Conservation (phyloP, 2,888 invertebrate genomes). For the Eulithis testata region DNA sequence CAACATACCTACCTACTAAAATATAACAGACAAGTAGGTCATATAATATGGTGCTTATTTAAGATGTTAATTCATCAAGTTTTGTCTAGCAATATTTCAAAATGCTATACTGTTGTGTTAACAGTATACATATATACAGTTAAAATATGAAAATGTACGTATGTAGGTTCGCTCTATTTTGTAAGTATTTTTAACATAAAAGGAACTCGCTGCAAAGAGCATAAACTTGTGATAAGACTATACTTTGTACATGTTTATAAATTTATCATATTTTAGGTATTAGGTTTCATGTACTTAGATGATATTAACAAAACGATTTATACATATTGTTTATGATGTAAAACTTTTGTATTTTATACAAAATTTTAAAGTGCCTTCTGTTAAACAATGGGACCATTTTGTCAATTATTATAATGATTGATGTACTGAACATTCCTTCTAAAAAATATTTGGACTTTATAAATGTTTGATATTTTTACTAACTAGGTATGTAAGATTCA, state of each 20-base stretch:
- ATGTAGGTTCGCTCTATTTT: slow-evolving; percentile 10
- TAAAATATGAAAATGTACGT: slow-evolving; percentile 6
- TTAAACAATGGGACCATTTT: slow-evolving; percentile 68
- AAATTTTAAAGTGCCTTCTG: slow-evolving; percentile 68
- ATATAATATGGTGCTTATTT: slow-evolving; percentile 24
- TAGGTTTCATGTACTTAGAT: slow-evolving; percentile 32
- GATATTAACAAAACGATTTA: slow-evolving; percentile 28
- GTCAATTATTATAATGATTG: slow-evolving; percentile 67
- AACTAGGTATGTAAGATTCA: slow-evolving; percentile 50
- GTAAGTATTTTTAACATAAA: slow-evolving; percentile 9
- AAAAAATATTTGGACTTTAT: slow-evolving; percentile 65
- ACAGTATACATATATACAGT: not conserved
- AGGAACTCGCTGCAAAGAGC: slow-evolving; percentile 51
- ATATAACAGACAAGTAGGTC: slow-evolving; percentile 6
- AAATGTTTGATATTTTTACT: slow-evolving; percentile 66
- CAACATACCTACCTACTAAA: not conserved
- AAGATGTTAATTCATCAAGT: slow-evolving; percentile 2
- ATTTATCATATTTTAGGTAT: slow-evolving; percentile 25
- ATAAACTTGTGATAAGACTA: slow-evolving; percentile 64
- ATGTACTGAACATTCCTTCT: slow-evolving; percentile 80
- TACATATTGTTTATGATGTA: slow-evolving; percentile 34
- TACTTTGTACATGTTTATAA: slow-evolving; percentile 41
- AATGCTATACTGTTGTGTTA: not conserved
- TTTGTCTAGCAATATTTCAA: not conserved
- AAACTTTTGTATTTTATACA: slow-evolving; percentile 42